Evolutionary conservation across 1,140 invertebrate genomes (phyloP), one percentile per base, ranked within the genome.

Genomic region (Sycophila sp.): DNA sequence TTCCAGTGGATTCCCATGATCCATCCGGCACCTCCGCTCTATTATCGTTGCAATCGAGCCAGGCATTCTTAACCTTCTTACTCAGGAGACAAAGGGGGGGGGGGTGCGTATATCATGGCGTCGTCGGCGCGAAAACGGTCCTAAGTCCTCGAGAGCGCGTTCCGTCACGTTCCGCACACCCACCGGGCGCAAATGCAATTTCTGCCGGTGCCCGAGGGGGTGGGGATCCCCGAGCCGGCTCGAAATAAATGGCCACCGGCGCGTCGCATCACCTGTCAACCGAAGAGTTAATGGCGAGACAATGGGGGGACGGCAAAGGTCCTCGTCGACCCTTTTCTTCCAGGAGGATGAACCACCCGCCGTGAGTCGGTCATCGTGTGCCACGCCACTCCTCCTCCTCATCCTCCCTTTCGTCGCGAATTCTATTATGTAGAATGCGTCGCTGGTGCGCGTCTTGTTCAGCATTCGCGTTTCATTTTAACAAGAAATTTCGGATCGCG

Each of bases 151-250:
- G 7, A n/a, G 26, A 56, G 17, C 17, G 30, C 28, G 55, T 49
- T 68, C 49, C 49, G 53, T 68, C 65, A 68, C 65, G 65, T 68
- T 47, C 56, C 30, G 65, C 65, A 59, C 65, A 58, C 53, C 65
- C 53, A 40, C 55, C 6, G 65, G 6, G 53, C 40, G 55, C 17
- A 56, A 67, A 67, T 59, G 65, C 65, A 59, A 68, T 68, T 59
- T 68, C 30, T 19, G 19, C 36, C 24, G 13, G 34, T 24, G n/a
- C 7, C 49, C 19, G 30, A 56, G 24, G 56, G 45, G 19, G 26
- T 13, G 4, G 24, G n/a, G 19, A 38, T 26, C 32, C 40, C 42
- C 17, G 65, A n/a, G n/a, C n/a, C n/a, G 32, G 34, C 65, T 68
- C 40, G 55, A 68, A 68, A 68, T 68, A 68, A 59, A 67, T 67